Conservation (phyloP, 2,113 vertebrate genomes). For the Garra rufa region DNA sequence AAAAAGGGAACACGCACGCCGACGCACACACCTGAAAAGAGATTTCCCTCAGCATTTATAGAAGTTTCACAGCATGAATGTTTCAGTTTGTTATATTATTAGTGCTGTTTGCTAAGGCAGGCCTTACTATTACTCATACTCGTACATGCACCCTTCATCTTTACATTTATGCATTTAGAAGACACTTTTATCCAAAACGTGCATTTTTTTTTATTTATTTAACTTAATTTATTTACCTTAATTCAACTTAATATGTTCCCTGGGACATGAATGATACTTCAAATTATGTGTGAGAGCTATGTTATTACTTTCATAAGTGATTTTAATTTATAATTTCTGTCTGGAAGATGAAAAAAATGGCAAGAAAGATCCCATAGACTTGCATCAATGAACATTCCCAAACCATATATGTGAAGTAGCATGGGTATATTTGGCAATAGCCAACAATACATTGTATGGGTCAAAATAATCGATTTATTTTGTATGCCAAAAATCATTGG, state of each 20-base stretch:
- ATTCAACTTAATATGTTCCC: neutral
- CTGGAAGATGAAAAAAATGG: neutral
- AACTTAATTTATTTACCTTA: neutral
- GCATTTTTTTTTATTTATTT: too few relatives aligned
- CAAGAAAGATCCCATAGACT: neutral
- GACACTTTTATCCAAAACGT: neutral
- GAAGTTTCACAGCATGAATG: neutral
- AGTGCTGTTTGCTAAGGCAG: neutral
- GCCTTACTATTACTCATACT: neutral
- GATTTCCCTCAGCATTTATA: neutral
- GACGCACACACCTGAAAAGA: too few relatives aligned
- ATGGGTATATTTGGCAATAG: too few relatives aligned
- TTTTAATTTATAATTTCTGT: neutral
- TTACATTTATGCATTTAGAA: neutral
- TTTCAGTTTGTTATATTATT: conserved; percentile 1
- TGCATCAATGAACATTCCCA: neutral
- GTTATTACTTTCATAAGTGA: neutral
- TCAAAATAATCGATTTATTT: too few relatives aligned
- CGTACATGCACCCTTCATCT: neutral
- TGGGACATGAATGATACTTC: neutral
- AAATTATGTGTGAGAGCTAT: neutral
- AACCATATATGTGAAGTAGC: too few relatives aligned
- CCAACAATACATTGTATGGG: too few relatives aligned
- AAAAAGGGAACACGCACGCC: too few relatives aligned
- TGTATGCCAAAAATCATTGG: too few relatives aligned